phyloP scores from a whole-genome alignment of 2,888 invertebrate species.

The Drosophila conformis region DNA sequence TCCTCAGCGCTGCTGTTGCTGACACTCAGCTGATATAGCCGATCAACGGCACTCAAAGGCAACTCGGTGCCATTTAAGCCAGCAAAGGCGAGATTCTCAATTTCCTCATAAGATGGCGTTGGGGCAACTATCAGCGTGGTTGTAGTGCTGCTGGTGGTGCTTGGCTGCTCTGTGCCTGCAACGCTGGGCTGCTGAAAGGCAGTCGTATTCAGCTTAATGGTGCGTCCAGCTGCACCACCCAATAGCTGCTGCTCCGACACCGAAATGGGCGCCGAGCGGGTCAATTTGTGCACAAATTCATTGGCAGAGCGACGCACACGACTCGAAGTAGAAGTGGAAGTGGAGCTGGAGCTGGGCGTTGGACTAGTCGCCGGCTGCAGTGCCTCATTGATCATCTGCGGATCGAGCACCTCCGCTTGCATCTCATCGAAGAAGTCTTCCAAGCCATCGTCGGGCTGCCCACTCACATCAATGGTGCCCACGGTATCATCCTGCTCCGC shows the following conservation, averaged over 20 bases:
- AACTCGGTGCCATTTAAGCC: constrained; percentile 82
- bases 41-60: constrained; percentile 44
- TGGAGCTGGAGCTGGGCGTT: neutral
- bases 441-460: constrained; percentile 39
- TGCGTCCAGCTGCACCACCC: constrained; percentile 62
- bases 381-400: constrained; percentile 80
- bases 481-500: constrained; percentile 49
- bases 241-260: constrained; percentile 67
- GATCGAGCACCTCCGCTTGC: constrained; percentile 76
- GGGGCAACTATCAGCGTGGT: constrained; percentile 7
- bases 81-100: constrained; percentile 83
- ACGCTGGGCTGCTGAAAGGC: constrained; percentile 71
- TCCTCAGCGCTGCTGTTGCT: constrained; percentile 64
- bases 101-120: constrained; percentile 67
- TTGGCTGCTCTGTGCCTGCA: constrained; percentile 21
- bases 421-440: constrained; percentile 79
- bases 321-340: neutral
- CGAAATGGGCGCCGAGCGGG: constrained; percentile 77
- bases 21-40: constrained; percentile 42
- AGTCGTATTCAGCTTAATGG: constrained; percentile 81
- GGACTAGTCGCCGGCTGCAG: constrained; percentile 45
- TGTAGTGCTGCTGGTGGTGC: constrained; percentile 5
- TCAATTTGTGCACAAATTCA: constrained; percentile 81
- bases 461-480: constrained; percentile 59
- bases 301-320: constrained; percentile 65